Conservation (phyloP, 1,140 invertebrate species). For the Holcopasites calliopsidis region DNA sequence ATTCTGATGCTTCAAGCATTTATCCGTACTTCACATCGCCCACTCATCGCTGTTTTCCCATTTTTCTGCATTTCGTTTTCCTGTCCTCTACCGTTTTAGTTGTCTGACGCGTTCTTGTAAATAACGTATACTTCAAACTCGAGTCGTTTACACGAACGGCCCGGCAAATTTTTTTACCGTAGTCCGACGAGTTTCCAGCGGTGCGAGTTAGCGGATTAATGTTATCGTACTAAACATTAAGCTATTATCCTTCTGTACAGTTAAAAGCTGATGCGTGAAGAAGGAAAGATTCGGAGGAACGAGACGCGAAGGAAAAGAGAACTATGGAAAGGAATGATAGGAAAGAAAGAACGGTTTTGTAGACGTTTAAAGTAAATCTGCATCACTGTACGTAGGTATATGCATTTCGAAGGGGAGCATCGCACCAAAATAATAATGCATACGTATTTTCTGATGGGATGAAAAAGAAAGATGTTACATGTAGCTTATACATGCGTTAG, state of each 20-base stretch:
- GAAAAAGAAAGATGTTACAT: slow-evolving; percentile 46
- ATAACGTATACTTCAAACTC: not conserved
- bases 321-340: not conserved
- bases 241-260: slow-evolving; percentile 75
- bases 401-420: slow-evolving; percentile 63
- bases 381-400: slow-evolving; percentile 67
- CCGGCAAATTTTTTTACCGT: not conserved
- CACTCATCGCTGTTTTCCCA: not conserved
- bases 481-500: slow-evolving; percentile 44
- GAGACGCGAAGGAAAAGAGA: not conserved
- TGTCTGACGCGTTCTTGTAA: not conserved
- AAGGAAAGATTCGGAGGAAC: not conserved
- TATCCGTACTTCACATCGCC: not conserved
- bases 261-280: slow-evolving; percentile 43
- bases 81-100: not conserved
- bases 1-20: not conserved
- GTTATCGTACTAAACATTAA: slow-evolving; percentile 53
- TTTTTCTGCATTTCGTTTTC: not conserved
- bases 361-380: slow-evolving; percentile 46
- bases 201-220: slow-evolving; percentile 46
- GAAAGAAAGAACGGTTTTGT: not conserved
- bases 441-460: slow-evolving; percentile 74
- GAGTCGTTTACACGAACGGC: not conserved
- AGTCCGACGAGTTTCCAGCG: slow-evolving; percentile 18
- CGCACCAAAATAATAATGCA: slow-evolving; percentile 70